Base-by-base conservation (phyloP, 2,888 invertebrate species). In the Camptogramma bilineatum region DNA sequence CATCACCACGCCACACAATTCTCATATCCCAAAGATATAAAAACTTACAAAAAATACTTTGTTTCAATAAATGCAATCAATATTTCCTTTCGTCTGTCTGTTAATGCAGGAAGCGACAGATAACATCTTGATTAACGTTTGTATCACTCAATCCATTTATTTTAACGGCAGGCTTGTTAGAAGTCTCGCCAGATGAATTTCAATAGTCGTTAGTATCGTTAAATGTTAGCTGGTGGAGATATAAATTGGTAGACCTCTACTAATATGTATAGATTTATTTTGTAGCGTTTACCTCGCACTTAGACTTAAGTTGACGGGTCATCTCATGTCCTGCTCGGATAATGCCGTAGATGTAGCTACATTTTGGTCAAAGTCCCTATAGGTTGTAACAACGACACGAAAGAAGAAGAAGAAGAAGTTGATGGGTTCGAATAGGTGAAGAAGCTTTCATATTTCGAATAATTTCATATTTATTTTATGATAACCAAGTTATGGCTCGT, bases 101-200 rank as follows among this genome's bases (percentile, higher is more conserved):
- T 69, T 68, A 75, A 72, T 70, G 75, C 78, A 79, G 76, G 81
- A 81, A 84, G 77, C 78, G 65, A 60, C 51, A 70, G 82, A 84
- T 84, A 80, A 73, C 70, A 84, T 83, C 81, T 81, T 75, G 76
- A 81, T 83, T 77, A 80, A 76, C 76, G 76, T 79, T 80, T 78
- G 74, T 79, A 74, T 77, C 79, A 81, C 68, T 69, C 68, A 73
- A 81, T 79, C 74, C 74, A 81, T 82, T 75, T 73, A 75, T 76
- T 76, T 73, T 69, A 70, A 66, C 64, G 62, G 59, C 56, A 60
- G 69, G 70, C 71, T 75, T 78, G 76, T 74, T 74, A 70, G 72
- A 73, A 77, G 72, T 73, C 70, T 76, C 73, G 66, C 70, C 73
- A 73, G 73, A 80, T 75, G 77, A 80, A 80, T 78, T 80, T 79